Percentiles rank a stretch among this genome's conserved stretches.
Evolutionary conservation across 2,797 vertebrate genomes (phyloP).

Genomic region (Brachyrhaphis roseni): DNA sequence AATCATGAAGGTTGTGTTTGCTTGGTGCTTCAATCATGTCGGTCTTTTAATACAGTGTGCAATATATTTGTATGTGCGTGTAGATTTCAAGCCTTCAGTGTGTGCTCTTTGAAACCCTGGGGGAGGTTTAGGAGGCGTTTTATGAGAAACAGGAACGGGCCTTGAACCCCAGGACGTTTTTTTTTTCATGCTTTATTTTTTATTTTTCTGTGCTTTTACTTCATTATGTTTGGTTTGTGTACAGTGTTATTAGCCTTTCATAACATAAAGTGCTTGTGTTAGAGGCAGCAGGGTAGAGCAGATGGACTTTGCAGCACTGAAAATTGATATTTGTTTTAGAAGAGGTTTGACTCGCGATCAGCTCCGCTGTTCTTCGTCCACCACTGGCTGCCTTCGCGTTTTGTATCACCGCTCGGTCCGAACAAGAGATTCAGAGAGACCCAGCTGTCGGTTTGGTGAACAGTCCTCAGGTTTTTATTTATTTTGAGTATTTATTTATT

Average conservation of each 20-base stretch:
- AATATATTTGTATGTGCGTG: slow-evolving; percentile 47
- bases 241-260: slow-evolving; percentile 50
- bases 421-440: slow-evolving; percentile 51
- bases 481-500: slow-evolving; percentile 82
- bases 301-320: slow-evolving; percentile 55
- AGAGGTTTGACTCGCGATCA: slow-evolving; percentile 30
- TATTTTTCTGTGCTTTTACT: slow-evolving; percentile 43
- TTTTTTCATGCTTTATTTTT: slow-evolving; percentile 24
- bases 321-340: slow-evolving; percentile 31
- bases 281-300: slow-evolving; percentile 38
- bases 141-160: slow-evolving; percentile 43
- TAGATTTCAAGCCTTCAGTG: slow-evolving; percentile 33
- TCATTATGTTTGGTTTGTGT: slow-evolving; percentile 37
- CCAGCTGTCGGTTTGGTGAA: slow-evolving; percentile 63
- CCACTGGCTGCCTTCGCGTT: slow-evolving; percentile 62
- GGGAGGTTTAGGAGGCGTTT: slow-evolving; percentile 13
- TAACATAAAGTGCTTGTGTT: slow-evolving; percentile 60
- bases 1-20: not conserved
- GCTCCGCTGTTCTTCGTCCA: slow-evolving; percentile 43
- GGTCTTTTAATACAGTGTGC: slow-evolving; percentile 32
- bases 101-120: slow-evolving; percentile 30
- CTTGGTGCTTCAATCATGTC: slow-evolving; percentile 16
- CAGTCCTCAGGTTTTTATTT: slow-evolving; percentile 82
- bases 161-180: slow-evolving; percentile 37
- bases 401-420: slow-evolving; percentile 61